Evolutionary conservation across 2,113 vertebrate species (phyloP).

Genomic region (Tenrec ecaudatus): DNA sequence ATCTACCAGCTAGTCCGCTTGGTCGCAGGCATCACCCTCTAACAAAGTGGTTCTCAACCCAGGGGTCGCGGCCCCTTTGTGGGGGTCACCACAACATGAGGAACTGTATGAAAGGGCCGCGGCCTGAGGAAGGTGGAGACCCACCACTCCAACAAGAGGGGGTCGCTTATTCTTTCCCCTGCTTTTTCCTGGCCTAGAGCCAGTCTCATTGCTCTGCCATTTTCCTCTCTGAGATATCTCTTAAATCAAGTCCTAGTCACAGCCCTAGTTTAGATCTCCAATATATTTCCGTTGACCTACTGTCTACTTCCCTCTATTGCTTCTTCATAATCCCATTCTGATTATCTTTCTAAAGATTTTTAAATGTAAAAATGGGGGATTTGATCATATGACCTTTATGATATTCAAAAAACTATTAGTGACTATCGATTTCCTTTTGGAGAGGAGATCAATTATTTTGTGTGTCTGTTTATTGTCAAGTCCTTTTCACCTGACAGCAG

Average conservation of each 20-base stretch:
- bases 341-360: slow-evolving; percentile 25
- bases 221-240: background rate
- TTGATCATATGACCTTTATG: background rate
- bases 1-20: background rate
- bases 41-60: no score
- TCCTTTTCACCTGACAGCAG: no score
- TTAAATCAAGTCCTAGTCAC: background rate
- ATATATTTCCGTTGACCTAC: background rate
- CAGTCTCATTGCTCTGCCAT: background rate
- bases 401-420: background rate
- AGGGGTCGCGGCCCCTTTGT: no score
- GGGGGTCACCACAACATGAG: no score
- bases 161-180: background rate
- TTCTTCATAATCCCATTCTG: background rate
- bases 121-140: no score
- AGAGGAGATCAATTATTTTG: background rate
- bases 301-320: background rate
- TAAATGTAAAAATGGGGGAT: background rate
- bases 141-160: background rate
- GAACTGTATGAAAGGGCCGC: no score
- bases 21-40: background rate
- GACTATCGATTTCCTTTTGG: background rate
- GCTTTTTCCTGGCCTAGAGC: background rate
- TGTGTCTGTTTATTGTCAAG: background rate
- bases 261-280: background rate